Evolutionary conservation across 2,797 vertebrate genomes (phyloP), one percentile per base, ranked within the genome.

Genomic region (Sparus aurata): DNA sequence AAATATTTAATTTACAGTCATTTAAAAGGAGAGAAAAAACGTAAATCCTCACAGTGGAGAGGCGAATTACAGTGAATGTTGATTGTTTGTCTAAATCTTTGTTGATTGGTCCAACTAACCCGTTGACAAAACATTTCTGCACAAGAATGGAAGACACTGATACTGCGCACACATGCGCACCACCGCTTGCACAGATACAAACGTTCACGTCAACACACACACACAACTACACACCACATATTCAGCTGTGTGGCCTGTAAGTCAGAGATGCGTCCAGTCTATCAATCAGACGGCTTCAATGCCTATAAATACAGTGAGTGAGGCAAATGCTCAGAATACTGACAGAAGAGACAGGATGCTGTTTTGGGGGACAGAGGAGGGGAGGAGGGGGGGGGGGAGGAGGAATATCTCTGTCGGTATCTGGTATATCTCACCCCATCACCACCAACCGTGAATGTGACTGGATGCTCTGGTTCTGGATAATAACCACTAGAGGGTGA

Each of bases 321-420:
- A 78, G 83, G 65, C 65, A 74, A 89, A 89, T 84, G 65, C 75
- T 73, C 69, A 57, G 70, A 90, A 92, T 87, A 79, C 84, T 86
- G 85, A 77, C 54, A 85, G 76, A 72, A 45, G 75, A 76, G 74
- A 85, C 25, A 75, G 22, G 74, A 66, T 67, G 59, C 71, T 81
- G 77, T 82, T 80, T 61, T 27, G 74, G 67, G 79, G 58, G 27
- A 50, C 68, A 17, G 64, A 34, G 20, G 60, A 18, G 49, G 63
- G 61, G 25, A 27, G 58, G 55, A 12, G 46, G 61, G 80, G 75
- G 66, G 46, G 61, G 80, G 75, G 66, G 52, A 62, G 66, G 73
- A 25, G 70, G 93, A 90, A 93, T 95, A 88, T 91, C 90, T 95
- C 91, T 93, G 17, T 27, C 9, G 2, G 73, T 79, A 34, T 90